Conservation (phyloP, 2,888 invertebrate species). For the Drosophila aldrichi region DNA sequence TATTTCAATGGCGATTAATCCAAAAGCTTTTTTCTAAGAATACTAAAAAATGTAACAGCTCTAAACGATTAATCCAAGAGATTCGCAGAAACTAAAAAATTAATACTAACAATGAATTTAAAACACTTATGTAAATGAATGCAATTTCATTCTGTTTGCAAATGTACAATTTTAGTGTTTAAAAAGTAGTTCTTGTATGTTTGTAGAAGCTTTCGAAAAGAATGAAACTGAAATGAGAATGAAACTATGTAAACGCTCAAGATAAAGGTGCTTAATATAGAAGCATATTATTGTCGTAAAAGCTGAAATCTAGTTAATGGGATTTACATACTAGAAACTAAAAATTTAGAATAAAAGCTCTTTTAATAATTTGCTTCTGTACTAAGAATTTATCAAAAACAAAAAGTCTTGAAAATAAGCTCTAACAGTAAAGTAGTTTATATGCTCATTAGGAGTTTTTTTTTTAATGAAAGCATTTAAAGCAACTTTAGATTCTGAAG, state of each 20-base stretch:
- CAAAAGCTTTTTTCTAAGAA: not conserved
- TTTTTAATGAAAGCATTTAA: not conserved
- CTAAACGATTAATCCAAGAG: too few relatives aligned
- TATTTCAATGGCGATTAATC: too few relatives aligned
- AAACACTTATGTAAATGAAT: too few relatives aligned
- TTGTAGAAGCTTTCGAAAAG: not conserved
- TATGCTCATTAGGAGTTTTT: not conserved
- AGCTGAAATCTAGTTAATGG: not conserved
- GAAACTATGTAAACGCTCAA: too few relatives aligned
- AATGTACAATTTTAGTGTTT: not conserved
- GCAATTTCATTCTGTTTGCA: too few relatives aligned
- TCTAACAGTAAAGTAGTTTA: not conserved
- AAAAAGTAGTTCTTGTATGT: too few relatives aligned
- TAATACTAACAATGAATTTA: too few relatives aligned
- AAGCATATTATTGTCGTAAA: not conserved
- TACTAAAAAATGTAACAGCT: not conserved
- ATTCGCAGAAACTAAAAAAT: too few relatives aligned
- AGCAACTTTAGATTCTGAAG: not conserved
- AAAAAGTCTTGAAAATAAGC: not conserved
- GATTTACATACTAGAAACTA: not conserved
- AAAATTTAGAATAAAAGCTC: not conserved
- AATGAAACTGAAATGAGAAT: not conserved
- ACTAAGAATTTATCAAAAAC: not conserved
- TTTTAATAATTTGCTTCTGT: not conserved
- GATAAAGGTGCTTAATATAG: not conserved